These are phyloP conservation scores for Xenus cinereus DNA, from an alignment of 2,113 vertebrate species.

Conservation along the genomic window DNA sequence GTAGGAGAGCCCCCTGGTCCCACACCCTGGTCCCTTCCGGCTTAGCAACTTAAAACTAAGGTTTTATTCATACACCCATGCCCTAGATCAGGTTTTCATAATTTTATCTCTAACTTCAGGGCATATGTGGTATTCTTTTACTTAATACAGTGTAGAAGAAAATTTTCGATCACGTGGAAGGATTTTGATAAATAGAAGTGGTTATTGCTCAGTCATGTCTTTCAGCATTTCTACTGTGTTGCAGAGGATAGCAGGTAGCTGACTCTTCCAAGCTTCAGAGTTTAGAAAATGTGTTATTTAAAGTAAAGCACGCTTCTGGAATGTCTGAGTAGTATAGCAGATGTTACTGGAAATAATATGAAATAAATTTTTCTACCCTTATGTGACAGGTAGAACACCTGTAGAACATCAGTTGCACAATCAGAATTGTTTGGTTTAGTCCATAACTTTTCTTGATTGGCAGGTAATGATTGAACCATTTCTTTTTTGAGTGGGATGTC, in stretches of 20 bases:
- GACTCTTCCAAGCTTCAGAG: background rate
- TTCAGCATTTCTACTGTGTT: background rate
- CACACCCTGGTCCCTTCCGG: background rate
- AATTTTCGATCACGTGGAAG: background rate
- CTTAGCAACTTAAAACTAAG: background rate
- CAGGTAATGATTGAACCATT: background rate
- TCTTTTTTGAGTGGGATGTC: background rate
- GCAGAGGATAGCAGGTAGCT: background rate
- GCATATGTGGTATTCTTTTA: fast-evolving
- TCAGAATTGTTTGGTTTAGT: background rate
- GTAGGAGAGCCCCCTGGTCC: background rate
- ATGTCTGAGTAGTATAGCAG: background rate
- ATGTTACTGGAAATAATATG: background rate
- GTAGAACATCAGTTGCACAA: background rate
- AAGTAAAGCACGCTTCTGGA: background rate
- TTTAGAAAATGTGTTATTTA: background rate
- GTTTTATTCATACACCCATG: background rate
- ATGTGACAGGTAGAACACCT: background rate
- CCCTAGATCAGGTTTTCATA: background rate
- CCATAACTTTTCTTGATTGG: background rate
- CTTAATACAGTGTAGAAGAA: background rate
- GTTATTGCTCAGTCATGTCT: background rate
- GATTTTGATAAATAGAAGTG: background rate
- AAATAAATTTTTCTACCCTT: background rate
- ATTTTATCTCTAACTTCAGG: background rate